These are phyloP conservation scores for Novumbra hubbsi DNA, from an alignment of 2,797 vertebrate genomes.

Conservation along the genomic window DNA sequence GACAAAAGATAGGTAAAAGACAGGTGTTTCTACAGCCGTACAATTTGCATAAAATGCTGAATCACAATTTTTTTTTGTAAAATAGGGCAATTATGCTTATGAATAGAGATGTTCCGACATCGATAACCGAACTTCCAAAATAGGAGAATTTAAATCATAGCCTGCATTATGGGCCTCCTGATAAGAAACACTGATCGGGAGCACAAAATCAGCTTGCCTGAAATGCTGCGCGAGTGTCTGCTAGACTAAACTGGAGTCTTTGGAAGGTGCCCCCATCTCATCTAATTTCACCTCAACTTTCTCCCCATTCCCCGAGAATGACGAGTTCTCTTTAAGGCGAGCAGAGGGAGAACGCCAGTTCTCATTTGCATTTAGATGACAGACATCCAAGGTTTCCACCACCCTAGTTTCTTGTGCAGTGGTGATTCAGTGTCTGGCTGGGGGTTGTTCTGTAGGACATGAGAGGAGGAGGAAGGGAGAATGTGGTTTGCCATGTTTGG, in stretches of 20 bases:
- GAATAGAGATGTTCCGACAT: too few relatives aligned
- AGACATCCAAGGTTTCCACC: constrained; percentile 26
- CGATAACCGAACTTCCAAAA: too few relatives aligned
- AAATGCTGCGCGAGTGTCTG: constrained; percentile 15
- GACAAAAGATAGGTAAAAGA: too few relatives aligned
- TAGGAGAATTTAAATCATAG: too few relatives aligned
- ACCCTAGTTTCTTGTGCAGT: constrained; percentile 37
- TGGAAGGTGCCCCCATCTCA: constrained; percentile 13
- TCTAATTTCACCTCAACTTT: constrained; percentile 33
- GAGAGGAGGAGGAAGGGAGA: too few relatives aligned
- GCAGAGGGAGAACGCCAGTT: neutral
- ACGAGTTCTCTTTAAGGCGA: neutral
- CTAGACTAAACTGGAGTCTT: constrained; percentile 27
- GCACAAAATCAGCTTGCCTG: constrained; percentile 12
- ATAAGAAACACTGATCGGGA: constrained; percentile 14
- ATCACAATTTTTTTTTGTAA: too few relatives aligned
- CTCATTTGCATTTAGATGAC: constrained; percentile 67
- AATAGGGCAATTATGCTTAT: too few relatives aligned
- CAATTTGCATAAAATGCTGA: too few relatives aligned
- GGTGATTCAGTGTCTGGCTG: constrained; percentile 20
- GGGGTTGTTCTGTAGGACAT: neutral
- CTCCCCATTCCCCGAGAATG: constrained; percentile 14
- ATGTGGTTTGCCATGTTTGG: constrained; percentile 19
- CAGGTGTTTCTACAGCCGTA: too few relatives aligned
- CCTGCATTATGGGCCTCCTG: neutral